Evolutionary conservation across 1,140 invertebrate genomes (phyloP).

Genomic region (Tachypleus tridentatus): DNA sequence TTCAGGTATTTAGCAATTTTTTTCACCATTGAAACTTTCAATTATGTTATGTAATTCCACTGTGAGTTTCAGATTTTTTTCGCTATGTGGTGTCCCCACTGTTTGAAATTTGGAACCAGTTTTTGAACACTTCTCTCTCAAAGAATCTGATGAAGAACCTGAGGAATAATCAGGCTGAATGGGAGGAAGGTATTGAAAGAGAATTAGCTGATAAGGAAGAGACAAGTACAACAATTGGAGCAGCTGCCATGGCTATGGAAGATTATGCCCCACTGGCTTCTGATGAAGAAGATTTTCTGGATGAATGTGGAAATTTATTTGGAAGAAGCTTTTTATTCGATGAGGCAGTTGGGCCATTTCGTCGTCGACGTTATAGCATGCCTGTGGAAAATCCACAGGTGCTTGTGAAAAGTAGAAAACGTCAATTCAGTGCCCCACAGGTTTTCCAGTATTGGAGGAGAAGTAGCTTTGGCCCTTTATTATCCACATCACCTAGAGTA

Average conservation of each 20-base stretch:
- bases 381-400: background rate
- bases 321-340: background rate
- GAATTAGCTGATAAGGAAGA: no score
- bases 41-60: no score
- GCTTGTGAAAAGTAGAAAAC: no score
- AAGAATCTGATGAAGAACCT: conserved; percentile 16
- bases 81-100: conserved; percentile 17
- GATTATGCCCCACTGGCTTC: background rate
- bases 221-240: background rate
- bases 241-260: background rate
- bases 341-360: background rate
- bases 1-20: no score
- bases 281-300: background rate
- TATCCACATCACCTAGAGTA: no score
- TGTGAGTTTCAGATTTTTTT: conserved; percentile 14
- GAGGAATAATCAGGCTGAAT: conserved; percentile 16
- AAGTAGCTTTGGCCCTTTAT: no score
- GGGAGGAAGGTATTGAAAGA: conserved; percentile 3
- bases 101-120: conserved; percentile 21
- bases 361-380: background rate
- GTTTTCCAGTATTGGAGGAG: no score
- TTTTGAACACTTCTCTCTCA: conserved; percentile 14
- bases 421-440: no score
- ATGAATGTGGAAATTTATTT: background rate
- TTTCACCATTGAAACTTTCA: no score